Base-by-base conservation (phyloP, 2,888 invertebrate genomes). In the Muscina levida region DNA sequence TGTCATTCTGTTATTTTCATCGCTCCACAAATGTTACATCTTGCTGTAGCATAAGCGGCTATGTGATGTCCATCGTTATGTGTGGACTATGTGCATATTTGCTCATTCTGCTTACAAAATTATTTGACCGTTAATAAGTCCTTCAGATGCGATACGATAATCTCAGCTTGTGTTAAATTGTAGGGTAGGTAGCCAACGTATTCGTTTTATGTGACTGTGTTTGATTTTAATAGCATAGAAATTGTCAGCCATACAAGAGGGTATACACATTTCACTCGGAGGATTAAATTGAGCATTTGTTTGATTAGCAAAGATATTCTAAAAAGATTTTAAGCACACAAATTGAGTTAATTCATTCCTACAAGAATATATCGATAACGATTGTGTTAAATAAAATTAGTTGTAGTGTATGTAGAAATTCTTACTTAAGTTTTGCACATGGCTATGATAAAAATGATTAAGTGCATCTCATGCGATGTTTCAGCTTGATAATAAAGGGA, bases 91-190 rank as follows among this genome's bases (percentile, higher is more conserved):
- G 2, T 44, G 26, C 62, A 42, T 42, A 19, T 70, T 66, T 67
- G 77, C 44, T 22, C 71, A 71, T 74, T 67, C 51, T 68, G 81
- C 77, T 81, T 77, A 56, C 77, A 68, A 72, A 81, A 81, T 71
- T 77, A 81, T 74, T 81, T 77, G 62, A 77, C 73, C 77, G 74
- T 81, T 77, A 81, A 77, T 77, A 81, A 81, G 74, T 81, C 74
- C 67, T 74, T 74, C 68, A 74, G 67, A 77, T 57, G 48, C n/a
- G n/a, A 71, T 80, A 80, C 65, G 57, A 71, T 80, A 80, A 80
- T 80, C 80, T 74, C 26, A 51, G 67, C 71, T 72, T 76, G 72
- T 68, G 72, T 65, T 79, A 76, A 48, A n/a, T 17, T 17, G 6
- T 19, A 37, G 48, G 8, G n/a, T n/a, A n/a, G n/a, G n/a, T n/a